Conservation (phyloP, 2,888 invertebrate genomes). For the Drosophila demipolita region DNA sequence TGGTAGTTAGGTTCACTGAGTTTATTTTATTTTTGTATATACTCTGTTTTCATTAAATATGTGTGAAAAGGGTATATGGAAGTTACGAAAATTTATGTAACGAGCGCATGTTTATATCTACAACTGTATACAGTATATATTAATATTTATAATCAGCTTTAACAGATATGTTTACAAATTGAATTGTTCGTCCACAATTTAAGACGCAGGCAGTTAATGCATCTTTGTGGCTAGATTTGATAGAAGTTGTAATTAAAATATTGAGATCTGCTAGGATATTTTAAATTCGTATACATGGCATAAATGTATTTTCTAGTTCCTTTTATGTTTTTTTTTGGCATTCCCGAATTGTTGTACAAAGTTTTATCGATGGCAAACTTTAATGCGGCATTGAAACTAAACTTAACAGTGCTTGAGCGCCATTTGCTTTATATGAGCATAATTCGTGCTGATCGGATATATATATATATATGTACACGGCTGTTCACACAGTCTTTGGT, state of each 20-base stretch:
- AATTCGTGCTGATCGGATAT: slow-evolving; percentile 40
- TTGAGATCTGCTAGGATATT: neutral
- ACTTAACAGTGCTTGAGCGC: slow-evolving; percentile 24
- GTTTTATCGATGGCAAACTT: slow-evolving; percentile 72
- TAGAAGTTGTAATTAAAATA: too few species aligned
- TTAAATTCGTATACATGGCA: neutral
- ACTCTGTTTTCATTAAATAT: neutral
- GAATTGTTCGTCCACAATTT: neutral
- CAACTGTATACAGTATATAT: neutral
- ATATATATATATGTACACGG: slow-evolving; percentile 15
- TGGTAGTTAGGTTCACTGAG: slow-evolving; percentile 40
- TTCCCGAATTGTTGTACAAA: slow-evolving; percentile 56
- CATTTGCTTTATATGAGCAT: slow-evolving; percentile 31
- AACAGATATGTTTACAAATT: neutral
- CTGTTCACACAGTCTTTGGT: slow-evolving; percentile 66
- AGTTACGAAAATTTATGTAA: neutral
- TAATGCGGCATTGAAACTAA: slow-evolving; percentile 56
- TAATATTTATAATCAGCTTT: neutral
- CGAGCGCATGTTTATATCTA: neutral
- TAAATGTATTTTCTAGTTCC: neutral
- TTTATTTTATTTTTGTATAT: slow-evolving; percentile 17
- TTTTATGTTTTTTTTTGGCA: slow-evolving; percentile 38
- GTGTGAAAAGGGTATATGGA: neutral
- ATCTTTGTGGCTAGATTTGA: neutral
- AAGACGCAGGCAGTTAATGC: neutral